Conservation (phyloP, 1,140 invertebrate species). For the Atopsyche davidsoni region DNA sequence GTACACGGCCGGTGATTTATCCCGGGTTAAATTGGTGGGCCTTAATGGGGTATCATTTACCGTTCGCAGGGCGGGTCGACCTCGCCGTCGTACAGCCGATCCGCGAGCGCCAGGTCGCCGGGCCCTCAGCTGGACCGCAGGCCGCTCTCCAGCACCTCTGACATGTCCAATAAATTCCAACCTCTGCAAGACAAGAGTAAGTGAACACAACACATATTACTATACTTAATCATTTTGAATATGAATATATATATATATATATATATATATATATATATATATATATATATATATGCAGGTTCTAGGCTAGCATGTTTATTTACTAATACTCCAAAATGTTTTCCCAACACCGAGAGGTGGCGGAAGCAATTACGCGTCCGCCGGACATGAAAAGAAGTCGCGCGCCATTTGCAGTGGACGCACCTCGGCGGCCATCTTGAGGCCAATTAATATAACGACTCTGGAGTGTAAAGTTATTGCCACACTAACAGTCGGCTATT, state of each 20-base stretch:
- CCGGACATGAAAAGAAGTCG: constrained; percentile 10
- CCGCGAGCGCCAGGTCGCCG: not conserved
- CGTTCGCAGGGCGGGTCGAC: constrained; percentile 16
- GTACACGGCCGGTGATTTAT: too few species aligned
- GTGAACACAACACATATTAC: not conserved
- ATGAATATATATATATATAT: constrained; percentile 3
- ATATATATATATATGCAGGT: too few species aligned
- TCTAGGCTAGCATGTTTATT: too few species aligned
- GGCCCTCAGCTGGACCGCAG: constrained; percentile 6
- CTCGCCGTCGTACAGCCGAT: constrained; percentile 2
- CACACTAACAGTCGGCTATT: too few species aligned
- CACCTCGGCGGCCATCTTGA: constrained; percentile 7
- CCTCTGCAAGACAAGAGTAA: constrained; percentile 27
- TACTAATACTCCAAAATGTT: too few species aligned
- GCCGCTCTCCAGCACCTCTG: constrained; percentile 4
- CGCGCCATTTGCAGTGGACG: constrained; percentile 4
- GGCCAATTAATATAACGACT: constrained; percentile 11
- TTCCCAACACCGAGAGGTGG: too few species aligned
- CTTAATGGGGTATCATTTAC: too few species aligned
- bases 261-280: constrained; percentile 2
- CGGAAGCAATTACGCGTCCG: constrained; percentile 5
- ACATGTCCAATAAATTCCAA: constrained; percentile 19
- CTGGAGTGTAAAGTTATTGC: constrained; percentile 10
- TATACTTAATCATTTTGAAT: not conserved
- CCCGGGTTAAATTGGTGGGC: too few species aligned